These are phyloP conservation scores for Myodes glareolus DNA, from an alignment of 2,113 vertebrate genomes.

Conservation along the genomic window DNA sequence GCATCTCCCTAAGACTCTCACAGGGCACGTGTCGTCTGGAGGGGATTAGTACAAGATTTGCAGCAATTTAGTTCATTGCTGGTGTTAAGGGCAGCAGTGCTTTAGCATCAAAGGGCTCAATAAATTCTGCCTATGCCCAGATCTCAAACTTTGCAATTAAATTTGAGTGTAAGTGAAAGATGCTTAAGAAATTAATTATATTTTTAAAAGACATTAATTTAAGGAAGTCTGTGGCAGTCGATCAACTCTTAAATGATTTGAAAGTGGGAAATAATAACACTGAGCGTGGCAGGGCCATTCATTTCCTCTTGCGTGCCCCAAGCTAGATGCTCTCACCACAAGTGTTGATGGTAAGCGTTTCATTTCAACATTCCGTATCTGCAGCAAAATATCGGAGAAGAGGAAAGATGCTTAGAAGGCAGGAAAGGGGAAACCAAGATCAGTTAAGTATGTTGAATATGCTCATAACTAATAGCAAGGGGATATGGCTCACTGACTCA, in stretches of 20 bases:
- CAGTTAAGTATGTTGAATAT: not conserved
- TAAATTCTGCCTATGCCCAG: conserved; percentile 38
- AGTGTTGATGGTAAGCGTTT: not conserved
- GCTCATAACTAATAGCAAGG: not conserved
- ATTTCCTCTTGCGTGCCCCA: not conserved
- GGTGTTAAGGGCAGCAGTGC: conserved; percentile 35
- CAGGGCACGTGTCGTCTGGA: conserved; percentile 53
- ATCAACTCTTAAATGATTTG: conserved; percentile 49
- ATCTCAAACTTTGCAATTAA: conserved; percentile 63
- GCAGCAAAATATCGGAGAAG: conserved; percentile 24
- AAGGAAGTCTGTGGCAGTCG: conserved; percentile 3
- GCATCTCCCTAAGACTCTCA: conserved; percentile 43
- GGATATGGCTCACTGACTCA: not conserved
- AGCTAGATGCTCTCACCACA: not conserved
- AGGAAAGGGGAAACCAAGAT: not conserved
- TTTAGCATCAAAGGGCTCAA: conserved; percentile 60
- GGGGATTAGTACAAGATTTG: conserved; percentile 69
- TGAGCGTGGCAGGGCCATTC: conserved; percentile 6
- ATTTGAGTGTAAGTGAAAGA: conserved; percentile 54
- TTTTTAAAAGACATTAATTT: conserved; percentile 50
- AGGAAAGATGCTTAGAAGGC: not conserved
- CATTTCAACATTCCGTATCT: conserved; percentile 9
- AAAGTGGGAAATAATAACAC: conserved; percentile 35
- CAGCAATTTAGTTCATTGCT: conserved; percentile 74
- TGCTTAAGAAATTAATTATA: conserved; percentile 51